These are phyloP conservation scores for Onychostruthus taczanowskii DNA, from an alignment of 2,113 vertebrate species.

Conservation along the genomic window DNA sequence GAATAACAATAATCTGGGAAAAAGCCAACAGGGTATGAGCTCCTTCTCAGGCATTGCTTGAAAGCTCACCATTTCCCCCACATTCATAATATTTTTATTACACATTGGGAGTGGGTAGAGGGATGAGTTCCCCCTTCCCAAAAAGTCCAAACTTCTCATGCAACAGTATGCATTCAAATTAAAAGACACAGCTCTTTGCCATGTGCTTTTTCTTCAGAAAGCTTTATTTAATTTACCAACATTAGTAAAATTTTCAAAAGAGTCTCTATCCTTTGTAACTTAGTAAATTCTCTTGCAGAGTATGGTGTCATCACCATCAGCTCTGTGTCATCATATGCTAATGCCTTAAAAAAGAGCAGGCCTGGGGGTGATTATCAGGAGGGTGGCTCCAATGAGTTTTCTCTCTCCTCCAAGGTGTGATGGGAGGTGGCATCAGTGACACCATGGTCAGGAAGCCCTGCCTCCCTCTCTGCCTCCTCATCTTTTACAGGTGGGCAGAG, in stretches of 20 bases:
- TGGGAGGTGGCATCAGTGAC: not conserved
- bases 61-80: not conserved
- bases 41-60: not conserved
- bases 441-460: not conserved
- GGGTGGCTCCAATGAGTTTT: not conserved
- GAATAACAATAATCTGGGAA: not conserved
- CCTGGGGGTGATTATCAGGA: not conserved
- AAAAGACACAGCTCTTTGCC: not conserved
- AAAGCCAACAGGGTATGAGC: not conserved
- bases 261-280: not conserved
- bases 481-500: not conserved
- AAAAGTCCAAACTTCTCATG: not conserved
- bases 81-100: not conserved
- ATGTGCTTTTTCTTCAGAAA: not conserved
- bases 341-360: not conserved
- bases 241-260: not conserved
- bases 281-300: not conserved
- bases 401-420: not conserved
- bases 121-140: not conserved
- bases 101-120: not conserved
- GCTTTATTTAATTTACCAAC: not conserved
- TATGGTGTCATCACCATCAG: not conserved
- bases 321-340: not conserved
- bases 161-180: not conserved
- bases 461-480: not conserved